Evolutionary conservation across 2,797 vertebrate genomes (phyloP), one percentile per base, ranked within the genome.

Genomic region (Mus minutoides): DNA sequence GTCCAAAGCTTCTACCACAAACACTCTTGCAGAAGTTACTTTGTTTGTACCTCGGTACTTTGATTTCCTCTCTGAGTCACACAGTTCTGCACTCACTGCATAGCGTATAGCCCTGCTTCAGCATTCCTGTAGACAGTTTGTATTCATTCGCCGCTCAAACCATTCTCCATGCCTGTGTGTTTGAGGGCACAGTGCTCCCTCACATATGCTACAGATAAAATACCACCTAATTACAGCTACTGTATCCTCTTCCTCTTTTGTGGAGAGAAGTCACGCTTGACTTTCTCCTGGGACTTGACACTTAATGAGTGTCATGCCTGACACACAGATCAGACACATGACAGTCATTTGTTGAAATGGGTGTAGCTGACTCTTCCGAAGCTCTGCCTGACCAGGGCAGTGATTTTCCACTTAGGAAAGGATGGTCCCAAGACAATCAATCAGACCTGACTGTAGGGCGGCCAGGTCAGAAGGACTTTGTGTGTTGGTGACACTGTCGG

Each of bases 111-210:
- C 83, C n/a, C 24, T 60, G 26, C 11, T 17, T 37, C 43, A 14
- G n/a, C 11, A 37, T 21, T 64, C 22, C 0, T 19, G 5, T n/a
- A 69, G 12, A 21, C 0, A 8, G 9, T 1, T 0, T 34, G 64
- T 10, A 0, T 40, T 40, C 3, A 12, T 75, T 22, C 37, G 3
- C 10, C 40, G 6, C 10, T 3, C 24, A 80, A 2, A 9, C 11
- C 3, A 11, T 17, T 79, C 19, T 73, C n/a, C 10, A 17, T 10
- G 76, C n/a, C 29, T 62, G 49, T 17, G 8, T 84, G 40, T 87
- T 21, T 75, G n/a, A 26, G 54, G 13, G 31, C 14, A 14, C 69
- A 12, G 1, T 26, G 8, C 46, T 90, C 80, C 54, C 46, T 92
- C 49, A 6, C 29, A 11, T 24, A 17, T 69, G 4, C 79, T 84